phyloP scores from a whole-genome alignment of 2,113 vertebrate species.

The Tor tambroides region DNA sequence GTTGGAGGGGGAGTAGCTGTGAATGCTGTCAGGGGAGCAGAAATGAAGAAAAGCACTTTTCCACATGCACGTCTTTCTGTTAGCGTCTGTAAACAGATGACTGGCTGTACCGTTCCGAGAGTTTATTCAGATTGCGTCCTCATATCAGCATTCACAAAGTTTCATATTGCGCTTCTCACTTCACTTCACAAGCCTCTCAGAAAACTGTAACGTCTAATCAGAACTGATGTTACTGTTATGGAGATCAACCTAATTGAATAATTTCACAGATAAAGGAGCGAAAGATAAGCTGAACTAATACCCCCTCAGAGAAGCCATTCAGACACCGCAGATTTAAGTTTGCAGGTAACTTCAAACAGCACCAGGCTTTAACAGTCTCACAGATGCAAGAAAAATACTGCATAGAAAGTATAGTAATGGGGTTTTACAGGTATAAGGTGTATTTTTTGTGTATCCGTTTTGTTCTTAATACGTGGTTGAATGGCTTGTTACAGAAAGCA shows the following conservation, averaged over 20 bases:
- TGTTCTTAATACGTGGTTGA: background rate
- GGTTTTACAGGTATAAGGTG: background rate
- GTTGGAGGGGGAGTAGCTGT: constrained; percentile 55
- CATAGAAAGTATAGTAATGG: background rate
- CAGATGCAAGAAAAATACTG: background rate
- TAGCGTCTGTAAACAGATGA: constrained; percentile 17
- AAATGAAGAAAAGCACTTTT: constrained; percentile 33
- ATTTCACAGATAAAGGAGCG: constrained; percentile 5
- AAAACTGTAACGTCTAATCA: constrained; percentile 20
- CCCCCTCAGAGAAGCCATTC: background rate
- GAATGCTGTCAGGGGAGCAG: constrained; percentile 3
- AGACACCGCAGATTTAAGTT: background rate
- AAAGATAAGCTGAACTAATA: constrained; percentile 35
- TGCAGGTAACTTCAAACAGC: background rate
- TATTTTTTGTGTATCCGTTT: background rate
- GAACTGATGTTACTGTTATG: constrained; percentile 9
- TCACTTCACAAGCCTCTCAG: constrained; percentile 8
- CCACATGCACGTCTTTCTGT: background rate
- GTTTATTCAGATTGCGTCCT: background rate
- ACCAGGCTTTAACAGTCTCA: background rate
- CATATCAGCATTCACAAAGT: constrained; percentile 16
- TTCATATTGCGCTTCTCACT: constrained; percentile 11
- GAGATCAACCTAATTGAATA: constrained; percentile 43
- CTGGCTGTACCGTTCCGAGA: background rate
- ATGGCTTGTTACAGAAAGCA: background rate